Conservation (phyloP, 2,797 vertebrate genomes). For the Okamejei kenojei region DNA sequence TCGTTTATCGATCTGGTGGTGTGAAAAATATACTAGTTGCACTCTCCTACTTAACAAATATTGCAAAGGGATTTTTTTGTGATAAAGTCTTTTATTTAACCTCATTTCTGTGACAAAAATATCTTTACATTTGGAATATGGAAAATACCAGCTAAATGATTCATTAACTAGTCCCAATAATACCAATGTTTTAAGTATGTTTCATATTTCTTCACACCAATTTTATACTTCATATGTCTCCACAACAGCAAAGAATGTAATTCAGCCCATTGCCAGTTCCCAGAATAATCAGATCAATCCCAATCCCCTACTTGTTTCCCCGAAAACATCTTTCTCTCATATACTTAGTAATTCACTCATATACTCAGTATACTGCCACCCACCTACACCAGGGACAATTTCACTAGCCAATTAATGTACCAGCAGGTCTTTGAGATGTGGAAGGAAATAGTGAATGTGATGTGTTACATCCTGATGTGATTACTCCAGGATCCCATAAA, state of each 20-base stretch:
- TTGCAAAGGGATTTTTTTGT: background rate
- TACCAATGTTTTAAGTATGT: background rate
- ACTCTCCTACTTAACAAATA: background rate
- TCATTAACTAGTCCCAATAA: background rate
- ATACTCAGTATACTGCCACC: too few relatives aligned
- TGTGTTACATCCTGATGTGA: background rate
- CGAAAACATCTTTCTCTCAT: too few relatives aligned
- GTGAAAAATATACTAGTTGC: background rate
- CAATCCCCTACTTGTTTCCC: too few relatives aligned
- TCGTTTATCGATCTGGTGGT: background rate
- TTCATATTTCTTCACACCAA: background rate
- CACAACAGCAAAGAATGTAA: too few relatives aligned
- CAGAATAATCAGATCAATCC: too few relatives aligned
- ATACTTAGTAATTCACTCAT: too few relatives aligned
- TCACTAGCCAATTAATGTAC: too few relatives aligned
- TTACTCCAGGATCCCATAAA: background rate
- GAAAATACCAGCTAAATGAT: background rate
- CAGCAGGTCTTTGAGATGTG: too few relatives aligned
- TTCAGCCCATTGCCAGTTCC: too few relatives aligned
- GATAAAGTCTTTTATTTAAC: background rate
- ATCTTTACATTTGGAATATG: background rate
- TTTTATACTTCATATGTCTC: background rate
- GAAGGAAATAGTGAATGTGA: background rate
- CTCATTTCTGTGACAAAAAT: background rate
- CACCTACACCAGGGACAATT: too few relatives aligned